Evolutionary conservation across 2,113 vertebrate genomes (phyloP).

Genomic region (Sorex fumeus): DNA sequence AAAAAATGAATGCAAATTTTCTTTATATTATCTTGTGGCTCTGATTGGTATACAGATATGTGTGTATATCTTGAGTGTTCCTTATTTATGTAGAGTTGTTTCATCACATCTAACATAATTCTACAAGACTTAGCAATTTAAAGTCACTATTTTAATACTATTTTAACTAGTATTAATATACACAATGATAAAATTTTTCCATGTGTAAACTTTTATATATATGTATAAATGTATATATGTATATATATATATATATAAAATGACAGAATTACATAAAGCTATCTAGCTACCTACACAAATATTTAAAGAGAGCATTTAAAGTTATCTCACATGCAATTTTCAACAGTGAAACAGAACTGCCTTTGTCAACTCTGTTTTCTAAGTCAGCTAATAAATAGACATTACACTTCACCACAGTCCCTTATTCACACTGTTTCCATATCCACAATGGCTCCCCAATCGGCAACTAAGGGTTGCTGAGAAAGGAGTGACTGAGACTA

Average conservation of each 20-base stretch:
- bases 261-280: background rate
- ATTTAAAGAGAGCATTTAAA: background rate
- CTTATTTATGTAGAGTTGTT: background rate
- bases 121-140: background rate
- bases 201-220: too few species aligned
- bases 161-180: background rate
- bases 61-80: accelerated
- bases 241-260: background rate
- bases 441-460: background rate
- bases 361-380: background rate
- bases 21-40: background rate
- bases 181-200: background rate
- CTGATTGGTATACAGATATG: background rate
- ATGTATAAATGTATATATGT: too few species aligned
- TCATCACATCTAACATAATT: background rate
- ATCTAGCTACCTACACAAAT: background rate
- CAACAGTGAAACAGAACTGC: background rate
- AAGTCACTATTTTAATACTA: slow-evolving; percentile 11
- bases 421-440: background rate
- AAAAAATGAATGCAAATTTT: too few species aligned
- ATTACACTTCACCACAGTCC: background rate
- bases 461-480: background rate
- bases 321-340: background rate
- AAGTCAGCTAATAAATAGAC: background rate
- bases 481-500: background rate